Base-by-base conservation (phyloP, 2,797 vertebrate species). In the Paramormyrops hopkinsi region DNA sequence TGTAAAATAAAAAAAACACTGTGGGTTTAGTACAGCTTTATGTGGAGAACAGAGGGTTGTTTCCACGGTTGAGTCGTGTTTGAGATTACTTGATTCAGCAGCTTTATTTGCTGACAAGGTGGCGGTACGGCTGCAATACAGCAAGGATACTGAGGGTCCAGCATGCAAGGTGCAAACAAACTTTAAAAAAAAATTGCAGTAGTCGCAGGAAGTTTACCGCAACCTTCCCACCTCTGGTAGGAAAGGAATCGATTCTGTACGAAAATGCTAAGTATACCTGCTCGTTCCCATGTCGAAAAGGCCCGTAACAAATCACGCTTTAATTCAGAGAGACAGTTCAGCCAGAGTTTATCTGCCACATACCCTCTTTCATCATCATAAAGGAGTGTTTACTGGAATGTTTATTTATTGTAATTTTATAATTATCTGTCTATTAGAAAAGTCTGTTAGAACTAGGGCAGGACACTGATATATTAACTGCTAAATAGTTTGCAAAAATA, bases 401-500 rank as follows among this genome's bases (percentile, higher is more conserved):
- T 88, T 79, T 41, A 29, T 46, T 84, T 84, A 50, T n/a, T 48
- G 19, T 48, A n/a, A 46, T 84, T 84, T 84, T 84, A 82, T 88
- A 29, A 37, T 87, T 87, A 87, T 41, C 62, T 3, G 79, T 37
- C 46, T 89, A 51, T 90, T 69, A 90, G 53, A 88, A 51, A 85
- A 89, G 69, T 69, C 90, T 90, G 56, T 89, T 88, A 84, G 89
- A 90, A 65, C 84, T 89, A 89, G 22, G 86, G 54, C 62, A 33
- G 91, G 59, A 76, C 62, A 73, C 84, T 87, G 53, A 9, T 59
- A 91, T 89, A 87, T 88, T 87, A 87, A 84, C 82, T 59, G 37
- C 88, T 92, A 88, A 54, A 88, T 44, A 62, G 84, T 89, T 51
- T 91, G 89, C 79, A 92, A 93, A 92, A 93, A 91, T 90, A 91